Evolutionary conservation across 2,113 vertebrate species (phyloP).

Genomic region (Saguinus midas): DNA sequence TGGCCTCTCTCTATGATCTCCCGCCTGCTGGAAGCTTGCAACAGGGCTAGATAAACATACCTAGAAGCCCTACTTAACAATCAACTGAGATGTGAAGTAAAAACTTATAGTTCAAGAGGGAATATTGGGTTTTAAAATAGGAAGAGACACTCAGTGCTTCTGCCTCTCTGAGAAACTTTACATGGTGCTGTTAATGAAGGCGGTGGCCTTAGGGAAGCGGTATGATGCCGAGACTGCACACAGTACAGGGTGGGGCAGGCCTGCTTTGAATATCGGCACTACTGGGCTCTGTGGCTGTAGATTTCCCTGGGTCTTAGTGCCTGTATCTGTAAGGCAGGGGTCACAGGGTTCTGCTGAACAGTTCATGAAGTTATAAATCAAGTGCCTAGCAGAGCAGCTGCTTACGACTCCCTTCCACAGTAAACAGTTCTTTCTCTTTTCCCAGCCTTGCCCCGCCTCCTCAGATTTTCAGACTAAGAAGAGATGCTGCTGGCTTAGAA

Average conservation of each 20-base stretch:
- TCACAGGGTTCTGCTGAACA: background rate
- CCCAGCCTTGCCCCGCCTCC: background rate
- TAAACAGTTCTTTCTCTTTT: background rate
- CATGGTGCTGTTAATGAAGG: background rate
- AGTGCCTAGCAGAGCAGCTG: background rate
- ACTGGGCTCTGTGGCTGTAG: background rate
- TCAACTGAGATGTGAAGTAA: background rate
- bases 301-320: background rate
- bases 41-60: no score
- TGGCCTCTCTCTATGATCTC: no score
- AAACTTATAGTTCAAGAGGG: background rate
- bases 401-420: background rate
- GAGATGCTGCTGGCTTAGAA: background rate
- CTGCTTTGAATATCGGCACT: background rate
- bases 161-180: background rate
- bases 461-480: background rate
- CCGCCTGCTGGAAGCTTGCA: no score
- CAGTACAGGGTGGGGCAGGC: background rate
- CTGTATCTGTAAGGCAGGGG: background rate
- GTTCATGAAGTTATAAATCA: background rate
- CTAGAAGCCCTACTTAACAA: background rate
- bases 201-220: background rate
- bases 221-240: background rate
- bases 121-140: background rate
- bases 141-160: background rate